Evolutionary conservation across 2,797 vertebrate species (phyloP).

Genomic region (Gadopsis bispinosus): DNA sequence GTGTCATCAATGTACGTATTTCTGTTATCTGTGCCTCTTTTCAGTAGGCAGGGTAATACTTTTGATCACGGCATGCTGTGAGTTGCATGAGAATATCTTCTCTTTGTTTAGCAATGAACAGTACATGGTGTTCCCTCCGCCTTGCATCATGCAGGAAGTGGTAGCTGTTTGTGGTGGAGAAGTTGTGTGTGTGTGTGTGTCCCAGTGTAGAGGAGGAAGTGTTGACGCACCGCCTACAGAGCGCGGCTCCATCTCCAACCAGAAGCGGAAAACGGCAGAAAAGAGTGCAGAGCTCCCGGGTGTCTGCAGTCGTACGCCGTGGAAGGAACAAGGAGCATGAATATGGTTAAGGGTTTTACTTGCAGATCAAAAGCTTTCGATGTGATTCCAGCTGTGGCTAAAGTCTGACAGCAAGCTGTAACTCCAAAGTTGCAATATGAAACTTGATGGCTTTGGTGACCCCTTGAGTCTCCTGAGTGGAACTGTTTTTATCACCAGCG

Average conservation of each 20-base stretch:
- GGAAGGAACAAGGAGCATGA: not conserved
- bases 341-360: not conserved
- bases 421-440: not conserved
- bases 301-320: not conserved
- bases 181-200: conserved; percentile 19
- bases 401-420: not conserved
- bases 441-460: conserved; percentile 13
- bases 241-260: not conserved
- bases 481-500: not conserved
- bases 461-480: conserved; percentile 4
- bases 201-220: conserved; percentile 45
- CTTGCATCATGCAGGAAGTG: conserved; percentile 57
- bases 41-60: not conserved
- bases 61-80: not conserved
- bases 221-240: conserved; percentile 19
- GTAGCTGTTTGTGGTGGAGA: conserved; percentile 35
- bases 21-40: not conserved
- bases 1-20: not conserved
- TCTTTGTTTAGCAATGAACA: conserved; percentile 1
- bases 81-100: not conserved
- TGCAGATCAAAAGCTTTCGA: not conserved
- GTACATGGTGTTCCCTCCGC: conserved; percentile 50
- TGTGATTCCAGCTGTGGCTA: not conserved
- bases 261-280: conserved; percentile 1
- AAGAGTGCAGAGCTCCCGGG: not conserved